Base-by-base conservation (phyloP, 1,140 invertebrate species). In the Neodiprion virginianus region DNA sequence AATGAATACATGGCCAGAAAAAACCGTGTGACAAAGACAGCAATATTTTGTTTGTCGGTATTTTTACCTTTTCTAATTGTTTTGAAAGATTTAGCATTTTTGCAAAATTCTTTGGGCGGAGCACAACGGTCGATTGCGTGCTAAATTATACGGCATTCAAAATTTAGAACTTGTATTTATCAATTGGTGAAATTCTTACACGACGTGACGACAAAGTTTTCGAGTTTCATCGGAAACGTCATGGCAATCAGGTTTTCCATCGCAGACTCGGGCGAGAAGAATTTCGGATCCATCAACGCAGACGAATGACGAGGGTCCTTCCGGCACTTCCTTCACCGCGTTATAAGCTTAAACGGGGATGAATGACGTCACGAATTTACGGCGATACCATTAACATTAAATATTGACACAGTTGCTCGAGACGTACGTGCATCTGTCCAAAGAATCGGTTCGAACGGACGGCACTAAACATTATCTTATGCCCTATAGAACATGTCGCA, bases 151-250 rank as follows among this genome's bases (percentile, higher is more conserved):
- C 28, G 28, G 28, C 28, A 40, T 40, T 40, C 28, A 1, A 3
- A 40, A 40, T 5, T 3, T 40, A 40, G 5, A 40, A 40, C 4
- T 40, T 40, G 28, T 40, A 40, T 40, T 40, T 40, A 40, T 40
- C 28, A 40, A 40, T 40, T 5, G 1, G 28, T 40, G 5, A 67
- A 48, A 21, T 65, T 75, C 81, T 79, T 78, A 85, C 84, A 80
- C 67, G 14, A 84, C 48, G 67, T 81, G 82, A 73, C 79, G 79
- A 49, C 84, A 85, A 11, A 85, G 67, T 74, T 80, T 80, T 40
- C 61, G 76, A 0, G 79, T 67, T 83, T 95, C 94, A 85, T 97
- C 96, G 1, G 93, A 94, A 1, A 90, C 91, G 88, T 97, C 96
- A 1, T 90, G 86, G 86, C 97, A 98, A 78, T 98, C 94, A 5